Percentiles rank a stretch among this genome's conserved stretches.
Conservation (phyloP, 35 echinoderm and acorn worm genomes). For the Holothuria glaberrima region DNA sequence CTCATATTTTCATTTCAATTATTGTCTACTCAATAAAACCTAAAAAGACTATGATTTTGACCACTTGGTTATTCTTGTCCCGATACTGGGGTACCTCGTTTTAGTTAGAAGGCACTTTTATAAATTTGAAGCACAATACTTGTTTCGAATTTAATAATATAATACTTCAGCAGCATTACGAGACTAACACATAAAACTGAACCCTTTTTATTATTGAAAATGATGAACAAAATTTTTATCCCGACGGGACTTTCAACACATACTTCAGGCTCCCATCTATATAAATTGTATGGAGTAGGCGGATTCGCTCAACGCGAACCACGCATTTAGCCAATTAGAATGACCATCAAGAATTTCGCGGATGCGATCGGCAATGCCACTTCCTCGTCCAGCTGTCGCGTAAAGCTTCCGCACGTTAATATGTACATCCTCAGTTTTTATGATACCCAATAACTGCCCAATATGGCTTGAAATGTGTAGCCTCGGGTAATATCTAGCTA, state of each 20-base stretch:
- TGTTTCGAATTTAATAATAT: too few species aligned
- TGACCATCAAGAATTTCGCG: neutral
- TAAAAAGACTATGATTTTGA: too few species aligned
- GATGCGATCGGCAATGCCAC: conserved; percentile 6
- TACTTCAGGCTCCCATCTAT: neutral
- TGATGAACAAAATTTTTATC: neutral
- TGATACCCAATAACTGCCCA: conserved; percentile 2
- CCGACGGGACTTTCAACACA: neutral
- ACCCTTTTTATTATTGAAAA: conserved; percentile 3
- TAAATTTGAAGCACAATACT: too few species aligned
- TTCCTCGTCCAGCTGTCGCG: neutral
- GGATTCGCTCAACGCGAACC: conserved; percentile 11
- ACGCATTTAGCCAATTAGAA: neutral
- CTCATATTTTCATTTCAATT: too few species aligned
- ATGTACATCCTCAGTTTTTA: neutral
- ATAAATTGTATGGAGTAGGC: neutral
- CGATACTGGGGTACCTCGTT: too few species aligned
- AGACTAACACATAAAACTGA: neutral
- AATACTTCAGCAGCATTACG: too few species aligned
- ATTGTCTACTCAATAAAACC: too few species aligned
- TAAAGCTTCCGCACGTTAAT: neutral
- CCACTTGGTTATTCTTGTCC: too few species aligned
- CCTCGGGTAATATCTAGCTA: conserved; percentile 8
- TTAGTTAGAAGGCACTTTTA: too few species aligned
- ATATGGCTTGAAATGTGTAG: conserved; percentile 10